Evolutionary conservation across 1,140 invertebrate genomes (phyloP).

Genomic region (Delia radicum): DNA sequence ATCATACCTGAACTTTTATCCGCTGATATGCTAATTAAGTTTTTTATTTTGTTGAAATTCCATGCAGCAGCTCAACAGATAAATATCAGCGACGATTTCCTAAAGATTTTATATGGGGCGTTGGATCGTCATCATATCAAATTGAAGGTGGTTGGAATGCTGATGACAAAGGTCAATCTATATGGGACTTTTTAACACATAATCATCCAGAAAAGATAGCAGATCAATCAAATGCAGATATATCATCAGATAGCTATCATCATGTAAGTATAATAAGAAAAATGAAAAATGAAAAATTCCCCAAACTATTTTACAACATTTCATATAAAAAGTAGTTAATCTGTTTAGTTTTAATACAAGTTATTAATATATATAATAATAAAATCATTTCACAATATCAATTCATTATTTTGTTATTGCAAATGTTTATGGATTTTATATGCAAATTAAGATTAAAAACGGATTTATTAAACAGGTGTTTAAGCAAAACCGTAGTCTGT

Average conservation of each 20-base stretch:
- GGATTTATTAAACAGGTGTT: not conserved
- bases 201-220: conserved; percentile 56
- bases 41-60: not conserved
- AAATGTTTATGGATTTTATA: not conserved
- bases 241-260: conserved; percentile 61
- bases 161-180: conserved; percentile 63
- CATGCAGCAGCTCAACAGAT: not conserved
- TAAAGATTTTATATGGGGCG: conserved; percentile 59
- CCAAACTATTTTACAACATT: not conserved
- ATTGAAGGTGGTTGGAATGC: conserved; percentile 72
- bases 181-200: conserved; percentile 61
- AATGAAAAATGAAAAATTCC: too few species aligned
- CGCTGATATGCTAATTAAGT: too few species aligned
- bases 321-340: not conserved
- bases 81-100: conserved; percentile 55
- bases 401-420: not conserved
- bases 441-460: not conserved
- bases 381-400: not conserved
- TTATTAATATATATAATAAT: not conserved
- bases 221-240: conserved; percentile 61
- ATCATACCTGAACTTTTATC: too few species aligned
- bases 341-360: not conserved
- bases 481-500: too few species aligned
- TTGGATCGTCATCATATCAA: conserved; percentile 64
- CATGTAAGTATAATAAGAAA: conserved; percentile 45